A percentile compares a stretch with the other conserved stretches of the same genome.
These are phyloP conservation scores for Spatulosminthurus flaviceps DNA, from an alignment of 2,888 invertebrate genomes.

Conservation along the genomic window DNA sequence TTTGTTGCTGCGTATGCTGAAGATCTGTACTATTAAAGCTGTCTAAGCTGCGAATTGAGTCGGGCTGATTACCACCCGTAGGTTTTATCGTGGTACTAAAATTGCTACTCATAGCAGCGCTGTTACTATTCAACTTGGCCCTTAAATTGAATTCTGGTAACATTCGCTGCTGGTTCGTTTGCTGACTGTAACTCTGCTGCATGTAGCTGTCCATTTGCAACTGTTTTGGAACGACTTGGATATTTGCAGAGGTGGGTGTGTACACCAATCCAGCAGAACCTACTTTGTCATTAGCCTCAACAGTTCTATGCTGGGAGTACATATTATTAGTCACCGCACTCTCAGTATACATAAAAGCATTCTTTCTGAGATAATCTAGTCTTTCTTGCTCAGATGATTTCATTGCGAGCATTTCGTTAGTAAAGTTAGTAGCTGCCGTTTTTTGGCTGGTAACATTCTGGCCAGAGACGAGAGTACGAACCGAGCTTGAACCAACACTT, in stretches of 20 bases:
- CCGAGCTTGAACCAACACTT: constrained; percentile 34
- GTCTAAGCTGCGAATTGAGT: constrained; percentile 45
- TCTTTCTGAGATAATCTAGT: constrained; percentile 39
- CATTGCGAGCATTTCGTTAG: constrained; percentile 21
- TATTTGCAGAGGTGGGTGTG: constrained; percentile 27
- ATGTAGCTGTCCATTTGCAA: constrained; percentile 43
- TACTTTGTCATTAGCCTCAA: constrained; percentile 25
- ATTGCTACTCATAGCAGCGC: constrained; percentile 40
- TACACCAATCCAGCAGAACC: not conserved
- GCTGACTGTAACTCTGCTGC: constrained; percentile 14
- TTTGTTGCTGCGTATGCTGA: constrained; percentile 33
- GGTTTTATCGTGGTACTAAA: constrained; percentile 24
- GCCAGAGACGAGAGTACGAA: constrained; percentile 31
- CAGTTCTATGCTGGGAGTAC: constrained; percentile 31
- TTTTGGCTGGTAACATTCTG: constrained; percentile 22
- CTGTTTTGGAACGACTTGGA: not conserved
- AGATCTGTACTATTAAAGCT: constrained; percentile 13
- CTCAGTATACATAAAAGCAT: constrained; percentile 2
- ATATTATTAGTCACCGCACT: not conserved
- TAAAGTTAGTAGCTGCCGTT: constrained; percentile 15
- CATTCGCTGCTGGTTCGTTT: constrained; percentile 15
- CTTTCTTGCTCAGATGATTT: constrained; percentile 42
- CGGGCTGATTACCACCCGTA: constrained; percentile 38
- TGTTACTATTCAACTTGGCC: constrained; percentile 35
- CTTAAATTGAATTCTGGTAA: constrained; percentile 47